A percentile compares a stretch with the other conserved stretches of the same genome.
Conservation (phyloP, 1,140 invertebrate genomes). For the Neotoxoptera formosana region DNA sequence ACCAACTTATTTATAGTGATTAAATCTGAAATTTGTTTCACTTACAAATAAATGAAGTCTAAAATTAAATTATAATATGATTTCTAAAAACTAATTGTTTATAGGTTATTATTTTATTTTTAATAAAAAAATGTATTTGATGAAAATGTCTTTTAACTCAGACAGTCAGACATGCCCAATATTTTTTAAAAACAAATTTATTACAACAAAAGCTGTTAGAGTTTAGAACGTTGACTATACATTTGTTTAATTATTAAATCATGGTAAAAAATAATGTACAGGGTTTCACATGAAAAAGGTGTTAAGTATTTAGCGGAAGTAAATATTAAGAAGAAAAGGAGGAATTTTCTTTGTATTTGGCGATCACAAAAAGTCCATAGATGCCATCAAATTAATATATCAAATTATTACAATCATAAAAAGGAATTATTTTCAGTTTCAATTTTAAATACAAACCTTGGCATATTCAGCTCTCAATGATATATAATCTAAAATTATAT, state of each 20-base stretch:
- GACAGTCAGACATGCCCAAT: no score
- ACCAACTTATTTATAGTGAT: no score
- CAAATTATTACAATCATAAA: not conserved
- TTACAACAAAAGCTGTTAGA: no score
- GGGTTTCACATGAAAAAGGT: not conserved
- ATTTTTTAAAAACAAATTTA: no score
- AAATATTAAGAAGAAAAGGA: not conserved
- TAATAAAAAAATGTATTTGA: no score
- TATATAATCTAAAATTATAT: not conserved
- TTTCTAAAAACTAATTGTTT: not conserved
- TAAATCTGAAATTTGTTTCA: not conserved
- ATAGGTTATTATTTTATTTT: not conserved
- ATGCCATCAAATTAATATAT: not conserved
- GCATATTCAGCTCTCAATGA: not conserved
- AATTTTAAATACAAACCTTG: conserved; percentile 14
- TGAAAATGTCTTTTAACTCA: no score
- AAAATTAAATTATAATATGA: not conserved
- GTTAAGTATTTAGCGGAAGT: not conserved
- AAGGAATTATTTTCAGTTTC: not conserved
- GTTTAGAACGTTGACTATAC: not conserved
- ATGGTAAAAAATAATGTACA: no score
- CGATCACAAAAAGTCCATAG: not conserved
- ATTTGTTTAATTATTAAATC: not conserved
- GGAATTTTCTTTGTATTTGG: not conserved
- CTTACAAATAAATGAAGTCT: not conserved